Conservation (phyloP, 2,888 invertebrate species). For the Aphrophora alni region DNA sequence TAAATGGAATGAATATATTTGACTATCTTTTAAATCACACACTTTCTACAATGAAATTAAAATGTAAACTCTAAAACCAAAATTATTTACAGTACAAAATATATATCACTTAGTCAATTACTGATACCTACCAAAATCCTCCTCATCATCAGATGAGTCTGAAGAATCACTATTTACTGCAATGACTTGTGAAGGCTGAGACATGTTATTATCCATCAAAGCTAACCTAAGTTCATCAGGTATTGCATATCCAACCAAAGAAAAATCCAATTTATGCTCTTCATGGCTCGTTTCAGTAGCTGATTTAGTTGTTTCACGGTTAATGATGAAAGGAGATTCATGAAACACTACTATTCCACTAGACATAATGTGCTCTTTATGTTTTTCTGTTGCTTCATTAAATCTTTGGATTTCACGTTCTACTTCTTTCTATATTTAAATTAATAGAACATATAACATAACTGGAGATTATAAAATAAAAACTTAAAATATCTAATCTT, state of each 20-base stretch:
- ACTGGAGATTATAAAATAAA: too few relatives aligned
- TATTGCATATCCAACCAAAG: conserved; percentile 34
- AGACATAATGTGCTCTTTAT: conserved; percentile 55
- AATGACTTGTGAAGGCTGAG: background rate
- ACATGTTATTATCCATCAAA: background rate
- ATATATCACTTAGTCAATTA: too few relatives aligned
- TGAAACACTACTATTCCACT: conserved; percentile 55
- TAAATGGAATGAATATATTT: too few relatives aligned
- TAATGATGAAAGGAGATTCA: conserved; percentile 50
- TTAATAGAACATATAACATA: too few relatives aligned
- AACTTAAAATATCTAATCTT: too few relatives aligned
- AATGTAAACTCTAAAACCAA: too few relatives aligned
- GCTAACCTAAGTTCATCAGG: background rate
- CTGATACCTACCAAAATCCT: background rate
- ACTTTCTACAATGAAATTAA: too few relatives aligned
- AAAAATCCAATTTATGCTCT: conserved; percentile 22
- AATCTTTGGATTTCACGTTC: conserved; percentile 43
- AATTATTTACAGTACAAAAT: too few relatives aligned
- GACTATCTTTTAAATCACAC: too few relatives aligned
- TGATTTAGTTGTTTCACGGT: conserved; percentile 15
- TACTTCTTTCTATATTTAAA: conserved; percentile 45
- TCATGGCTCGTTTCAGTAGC: conserved; percentile 3
- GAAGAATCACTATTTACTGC: background rate
- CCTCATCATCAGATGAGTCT: background rate
- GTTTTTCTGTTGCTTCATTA: conserved; percentile 55